A percentile compares a stretch with the other conserved stretches of the same genome.
Conservation (phyloP, 2,113 vertebrate species). For the Prochilodus magdalenae region DNA sequence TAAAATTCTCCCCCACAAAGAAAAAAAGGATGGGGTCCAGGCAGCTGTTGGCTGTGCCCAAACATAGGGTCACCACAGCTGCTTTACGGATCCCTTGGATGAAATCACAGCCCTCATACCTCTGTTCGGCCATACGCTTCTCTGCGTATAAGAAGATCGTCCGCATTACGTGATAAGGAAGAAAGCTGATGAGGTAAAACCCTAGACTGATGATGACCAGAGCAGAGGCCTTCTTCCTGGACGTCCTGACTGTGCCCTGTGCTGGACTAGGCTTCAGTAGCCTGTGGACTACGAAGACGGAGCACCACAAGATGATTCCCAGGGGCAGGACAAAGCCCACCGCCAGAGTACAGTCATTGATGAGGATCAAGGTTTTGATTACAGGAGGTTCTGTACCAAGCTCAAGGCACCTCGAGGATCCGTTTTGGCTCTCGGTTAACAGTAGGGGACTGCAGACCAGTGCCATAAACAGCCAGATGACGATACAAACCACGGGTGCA, state of each 20-base stretch:
- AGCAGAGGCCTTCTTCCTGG: constrained; percentile 70
- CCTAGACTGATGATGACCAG: constrained; percentile 74
- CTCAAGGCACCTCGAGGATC: constrained; percentile 67
- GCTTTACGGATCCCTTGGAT: constrained; percentile 62
- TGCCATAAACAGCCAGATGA: constrained; percentile 73
- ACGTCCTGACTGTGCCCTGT: neutral
- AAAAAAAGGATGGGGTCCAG: constrained; percentile 83
- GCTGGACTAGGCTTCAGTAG: constrained; percentile 57
- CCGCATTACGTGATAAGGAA: constrained; percentile 77
- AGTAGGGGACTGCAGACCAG: constrained; percentile 60
- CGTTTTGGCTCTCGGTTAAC: neutral
- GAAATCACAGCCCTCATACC: constrained; percentile 1
- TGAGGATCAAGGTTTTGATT: neutral
- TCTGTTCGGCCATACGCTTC: accelerated
- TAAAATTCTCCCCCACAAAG: constrained; percentile 80
- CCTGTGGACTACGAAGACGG: constrained; percentile 67
- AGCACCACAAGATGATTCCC: constrained; percentile 71
- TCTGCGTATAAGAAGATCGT: constrained; percentile 65
- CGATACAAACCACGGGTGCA: constrained; percentile 58
- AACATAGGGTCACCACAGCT: constrained; percentile 66
- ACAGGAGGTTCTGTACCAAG: constrained; percentile 42
- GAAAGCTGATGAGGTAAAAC: constrained; percentile 78
- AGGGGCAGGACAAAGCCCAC: constrained; percentile 76
- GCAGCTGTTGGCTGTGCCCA: constrained; percentile 77
- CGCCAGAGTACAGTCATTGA: constrained; percentile 68